phyloP scores from a whole-genome alignment of 2,888 invertebrate genomes.

The Pycnomerus fuliginosus region DNA sequence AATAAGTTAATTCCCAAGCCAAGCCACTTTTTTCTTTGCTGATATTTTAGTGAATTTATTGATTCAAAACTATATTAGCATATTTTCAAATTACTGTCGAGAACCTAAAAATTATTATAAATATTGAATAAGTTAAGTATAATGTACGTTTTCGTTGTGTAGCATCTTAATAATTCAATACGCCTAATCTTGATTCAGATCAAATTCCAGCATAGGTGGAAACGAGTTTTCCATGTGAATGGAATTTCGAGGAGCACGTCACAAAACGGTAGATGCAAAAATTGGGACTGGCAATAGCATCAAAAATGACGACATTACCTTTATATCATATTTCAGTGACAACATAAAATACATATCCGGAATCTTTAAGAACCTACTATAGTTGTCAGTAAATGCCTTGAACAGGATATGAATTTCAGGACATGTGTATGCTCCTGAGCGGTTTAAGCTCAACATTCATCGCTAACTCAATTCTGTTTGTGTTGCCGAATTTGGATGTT shows the following conservation, averaged over 20 bases:
- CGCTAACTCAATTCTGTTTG: constrained; percentile 14
- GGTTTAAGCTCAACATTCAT: constrained; percentile 7
- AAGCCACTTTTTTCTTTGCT: no score
- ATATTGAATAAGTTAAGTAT: no score
- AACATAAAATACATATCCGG: constrained; percentile 34
- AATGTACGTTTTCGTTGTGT: no score
- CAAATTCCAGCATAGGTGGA: constrained; percentile 24
- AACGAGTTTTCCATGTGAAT: constrained; percentile 28
- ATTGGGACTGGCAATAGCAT: constrained; percentile 20
- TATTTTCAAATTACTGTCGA: no score
- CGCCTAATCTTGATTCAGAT: constrained; percentile 28
- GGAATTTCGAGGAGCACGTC: constrained; percentile 26
- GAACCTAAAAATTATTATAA: no score
- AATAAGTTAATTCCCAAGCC: no score
- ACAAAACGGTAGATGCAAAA: constrained; percentile 21
- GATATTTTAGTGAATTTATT: no score
- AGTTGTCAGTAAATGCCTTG: constrained; percentile 23
- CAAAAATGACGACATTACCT: constrained; percentile 29
- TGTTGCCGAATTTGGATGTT: constrained; percentile 12
- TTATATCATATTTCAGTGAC: constrained; percentile 36
- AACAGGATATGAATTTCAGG: constrained; percentile 33
- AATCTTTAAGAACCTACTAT: constrained; percentile 29
- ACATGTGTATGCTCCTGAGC: constrained; percentile 23
- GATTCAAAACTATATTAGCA: no score
- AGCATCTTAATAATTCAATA: constrained; percentile 14